Conservation (phyloP, 2,797 vertebrate genomes). For the Enteromius anoplus region DNA sequence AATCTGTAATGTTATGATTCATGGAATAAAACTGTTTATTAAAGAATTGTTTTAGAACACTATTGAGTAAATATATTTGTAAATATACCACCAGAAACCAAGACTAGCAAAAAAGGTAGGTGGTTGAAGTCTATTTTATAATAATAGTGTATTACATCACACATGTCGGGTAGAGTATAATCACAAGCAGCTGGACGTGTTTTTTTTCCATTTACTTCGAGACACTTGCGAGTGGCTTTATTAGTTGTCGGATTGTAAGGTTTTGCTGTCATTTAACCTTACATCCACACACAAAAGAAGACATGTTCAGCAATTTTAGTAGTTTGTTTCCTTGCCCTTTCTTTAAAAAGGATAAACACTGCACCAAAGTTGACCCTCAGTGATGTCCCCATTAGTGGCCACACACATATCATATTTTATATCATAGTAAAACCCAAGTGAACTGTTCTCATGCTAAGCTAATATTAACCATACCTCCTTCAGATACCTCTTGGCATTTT, state of each 20-base stretch:
- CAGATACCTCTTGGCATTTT: not conserved
- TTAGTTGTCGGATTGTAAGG: slow-evolving; percentile 13
- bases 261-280: slow-evolving; percentile 12
- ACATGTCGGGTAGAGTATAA: not conserved
- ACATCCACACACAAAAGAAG: not conserved
- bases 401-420: slow-evolving; percentile 14
- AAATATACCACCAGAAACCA: not conserved
- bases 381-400: slow-evolving; percentile 17
- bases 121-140: not conserved
- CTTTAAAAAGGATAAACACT: slow-evolving; percentile 36
- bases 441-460: not conserved
- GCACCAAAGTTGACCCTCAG: not conserved
- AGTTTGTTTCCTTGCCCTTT: slow-evolving; percentile 21
- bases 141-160: not conserved
- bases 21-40: not conserved
- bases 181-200: slow-evolving; percentile 1
- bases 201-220: slow-evolving; percentile 1
- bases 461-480: not conserved
- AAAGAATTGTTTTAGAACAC: not conserved
- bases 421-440: not conserved
- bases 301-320: slow-evolving; percentile 6
- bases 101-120: not conserved
- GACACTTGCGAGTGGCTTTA: slow-evolving; percentile 3
- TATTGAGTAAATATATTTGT: not conserved
- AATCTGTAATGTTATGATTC: not conserved